Evolutionary conservation across 1,140 invertebrate genomes (phyloP), one percentile per base, ranked within the genome.

Genomic region (Scylla paramamosain): DNA sequence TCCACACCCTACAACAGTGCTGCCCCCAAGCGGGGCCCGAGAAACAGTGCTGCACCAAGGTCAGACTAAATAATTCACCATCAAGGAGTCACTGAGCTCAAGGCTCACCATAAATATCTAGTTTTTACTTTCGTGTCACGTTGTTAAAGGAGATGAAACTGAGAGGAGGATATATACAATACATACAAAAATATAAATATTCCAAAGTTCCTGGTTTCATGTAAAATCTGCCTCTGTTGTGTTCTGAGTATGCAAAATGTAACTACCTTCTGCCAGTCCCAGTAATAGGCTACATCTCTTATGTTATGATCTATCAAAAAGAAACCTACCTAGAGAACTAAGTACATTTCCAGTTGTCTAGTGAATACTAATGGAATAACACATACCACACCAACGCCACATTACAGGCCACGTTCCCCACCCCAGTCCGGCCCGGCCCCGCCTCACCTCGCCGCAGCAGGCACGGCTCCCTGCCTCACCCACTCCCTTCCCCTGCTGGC

Each of bases 291-390:
- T 39, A 67, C 6, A 91, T 31, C 67, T 91, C 90, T 91, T 91
- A 91, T 29, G 90, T 91, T 77, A 91, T 31, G 10, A 39, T 77
- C 87, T 91, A 91, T 67, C 90, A 91, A 77, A 39, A 91, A 91
- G 90, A 67, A 91, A 91, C 67, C 90, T 91, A 91, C 90, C 90
- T 91, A 91, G 59, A 91, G 90, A 67, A 77, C 90, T 91, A 91
- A 91, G 90, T 91, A 91, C 90, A 91, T 91, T 77, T 77, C 90
- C 90, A 59, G 67, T 45, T 67, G 59, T 91, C 90, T 91, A 91
- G 39, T 32, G 90, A 67, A 91, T 91, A 91, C 90, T 91, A 91
- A 91, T 91, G 90, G 90, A 91, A 91, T 91, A 77, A 77, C 67
- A 39, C 45, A 25, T 91, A 77, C 52, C 59, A 77, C 20, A 91